Percentiles rank a stretch among this genome's conserved stretches.
Evolutionary conservation across 2,888 invertebrate species (phyloP).

Genomic region (Polylopha cassiicola): DNA sequence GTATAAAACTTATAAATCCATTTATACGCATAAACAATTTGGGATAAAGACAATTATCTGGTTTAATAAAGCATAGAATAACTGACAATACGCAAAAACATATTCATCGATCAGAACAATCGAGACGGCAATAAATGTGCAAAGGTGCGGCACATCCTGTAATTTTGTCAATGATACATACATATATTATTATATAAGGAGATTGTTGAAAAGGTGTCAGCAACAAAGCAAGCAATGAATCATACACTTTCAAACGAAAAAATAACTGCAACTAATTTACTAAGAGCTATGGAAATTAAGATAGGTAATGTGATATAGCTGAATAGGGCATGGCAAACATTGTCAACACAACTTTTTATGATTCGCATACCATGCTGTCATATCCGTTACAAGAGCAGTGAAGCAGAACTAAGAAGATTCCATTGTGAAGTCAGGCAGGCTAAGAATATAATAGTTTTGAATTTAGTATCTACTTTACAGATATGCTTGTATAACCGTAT

Average conservation of each 20-base stretch:
- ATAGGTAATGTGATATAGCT: constrained; percentile 11
- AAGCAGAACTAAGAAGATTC: constrained; percentile 41
- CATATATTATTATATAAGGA: too few species aligned
- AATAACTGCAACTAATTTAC: constrained; percentile 13
- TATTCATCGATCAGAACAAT: constrained; percentile 6
- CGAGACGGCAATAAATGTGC: constrained; percentile 14
- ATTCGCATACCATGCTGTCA: constrained; percentile 35
- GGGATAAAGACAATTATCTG: too few species aligned
- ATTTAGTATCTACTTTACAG: constrained; percentile 4
- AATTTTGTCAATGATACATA: constrained; percentile 9
- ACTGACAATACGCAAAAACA: background rate
- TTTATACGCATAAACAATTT: too few species aligned
- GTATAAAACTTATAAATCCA: too few species aligned
- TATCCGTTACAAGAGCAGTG: constrained; percentile 42
- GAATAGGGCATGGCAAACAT: constrained; percentile 15
- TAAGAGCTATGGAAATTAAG: constrained; percentile 13
- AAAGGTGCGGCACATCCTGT: constrained; percentile 17
- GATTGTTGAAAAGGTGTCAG: too few species aligned
- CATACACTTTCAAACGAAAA: too few species aligned
- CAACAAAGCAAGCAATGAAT: too few species aligned
- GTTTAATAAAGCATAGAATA: too few species aligned
- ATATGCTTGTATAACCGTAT: constrained; percentile 13
- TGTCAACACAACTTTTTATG: constrained; percentile 21
- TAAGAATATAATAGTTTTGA: constrained; percentile 1
- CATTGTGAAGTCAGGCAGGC: constrained; percentile 23